phyloP scores from a whole-genome alignment of 2,888 invertebrate genomes.

The Spatulosminthurus flaviceps region DNA sequence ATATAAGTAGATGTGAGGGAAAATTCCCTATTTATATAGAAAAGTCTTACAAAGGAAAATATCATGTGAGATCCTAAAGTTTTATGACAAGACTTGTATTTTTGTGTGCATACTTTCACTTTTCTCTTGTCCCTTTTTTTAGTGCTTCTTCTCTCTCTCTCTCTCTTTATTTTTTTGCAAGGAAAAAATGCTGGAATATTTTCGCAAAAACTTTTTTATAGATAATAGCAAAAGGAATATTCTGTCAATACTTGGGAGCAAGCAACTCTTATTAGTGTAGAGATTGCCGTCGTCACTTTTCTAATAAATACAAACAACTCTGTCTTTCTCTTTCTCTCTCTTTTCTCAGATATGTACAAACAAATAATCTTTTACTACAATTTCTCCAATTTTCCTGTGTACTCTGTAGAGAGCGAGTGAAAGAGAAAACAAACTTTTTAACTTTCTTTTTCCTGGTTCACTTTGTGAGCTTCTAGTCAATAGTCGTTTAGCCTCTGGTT shows the following conservation, averaged over 20 bases:
- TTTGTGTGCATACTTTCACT: neutral
- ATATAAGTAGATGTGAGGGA: no score
- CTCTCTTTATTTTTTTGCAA: slow-evolving; percentile 6
- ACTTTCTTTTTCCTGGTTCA: neutral
- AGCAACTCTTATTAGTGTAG: neutral
- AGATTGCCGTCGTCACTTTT: slow-evolving; percentile 9
- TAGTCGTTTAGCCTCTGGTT: neutral
- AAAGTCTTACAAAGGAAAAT: no score
- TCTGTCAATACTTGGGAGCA: neutral
- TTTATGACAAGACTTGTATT: slow-evolving; percentile 3
- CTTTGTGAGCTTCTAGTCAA: slow-evolving; percentile 11
- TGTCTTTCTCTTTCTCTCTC: neutral
- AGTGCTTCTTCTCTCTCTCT: no score
- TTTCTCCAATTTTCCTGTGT: neutral
- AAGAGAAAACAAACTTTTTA: neutral
- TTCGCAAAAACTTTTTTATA: neutral
- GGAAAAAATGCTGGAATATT: neutral
- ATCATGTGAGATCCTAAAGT: neutral
- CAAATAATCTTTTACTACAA: slow-evolving; percentile 14
- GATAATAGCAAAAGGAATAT: neutral
- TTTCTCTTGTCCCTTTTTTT: slow-evolving; percentile 1
- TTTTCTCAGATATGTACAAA: neutral
- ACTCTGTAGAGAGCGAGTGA: no score
- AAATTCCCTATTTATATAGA: no score
- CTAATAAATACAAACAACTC: slow-evolving; percentile 9